A percentile compares a stretch with the other conserved stretches of the same genome.
phyloP scores from a whole-genome alignment of 2,113 vertebrate genomes.

The Mirounga angustirostris region DNA sequence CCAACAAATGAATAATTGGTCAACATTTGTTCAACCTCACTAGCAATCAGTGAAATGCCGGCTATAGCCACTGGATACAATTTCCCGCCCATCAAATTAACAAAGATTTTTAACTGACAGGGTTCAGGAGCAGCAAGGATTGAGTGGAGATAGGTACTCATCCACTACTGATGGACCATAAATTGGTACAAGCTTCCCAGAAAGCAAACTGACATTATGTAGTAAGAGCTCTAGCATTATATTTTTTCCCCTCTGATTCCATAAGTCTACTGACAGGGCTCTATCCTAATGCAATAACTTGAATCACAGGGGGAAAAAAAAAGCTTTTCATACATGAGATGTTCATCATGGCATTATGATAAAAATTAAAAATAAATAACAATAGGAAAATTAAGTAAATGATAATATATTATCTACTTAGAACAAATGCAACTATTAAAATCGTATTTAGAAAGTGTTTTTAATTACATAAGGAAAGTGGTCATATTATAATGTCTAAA shows the following conservation, averaged over 20 bases:
- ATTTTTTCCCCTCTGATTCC: not conserved
- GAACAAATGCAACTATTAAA: not conserved
- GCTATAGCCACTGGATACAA: not conserved
- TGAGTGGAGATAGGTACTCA: not conserved
- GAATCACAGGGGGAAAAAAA: not conserved
- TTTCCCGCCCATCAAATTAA: conserved; percentile 19
- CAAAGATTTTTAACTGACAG: conserved; percentile 14
- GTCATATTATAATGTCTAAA: not conserved
- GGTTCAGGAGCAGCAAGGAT: not conserved
- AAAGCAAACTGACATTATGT: not conserved
- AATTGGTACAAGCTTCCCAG: not conserved
- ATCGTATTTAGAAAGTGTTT: not conserved
- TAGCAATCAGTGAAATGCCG: not conserved
- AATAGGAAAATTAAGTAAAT: not conserved
- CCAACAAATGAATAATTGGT: conserved; percentile 19
- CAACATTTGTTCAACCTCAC: conserved; percentile 40
- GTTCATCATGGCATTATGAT: not conserved
- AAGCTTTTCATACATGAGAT: not conserved
- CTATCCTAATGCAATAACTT: not conserved
- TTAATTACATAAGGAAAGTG: not conserved
- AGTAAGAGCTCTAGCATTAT: not conserved
- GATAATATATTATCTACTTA: not conserved
- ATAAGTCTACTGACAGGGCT: not conserved
- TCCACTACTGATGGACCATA: not conserved
- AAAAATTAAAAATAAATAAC: conserved; percentile 17